Evolutionary conservation across 2,797 vertebrate species (phyloP).

Genomic region (Hemitrygon akajei): DNA sequence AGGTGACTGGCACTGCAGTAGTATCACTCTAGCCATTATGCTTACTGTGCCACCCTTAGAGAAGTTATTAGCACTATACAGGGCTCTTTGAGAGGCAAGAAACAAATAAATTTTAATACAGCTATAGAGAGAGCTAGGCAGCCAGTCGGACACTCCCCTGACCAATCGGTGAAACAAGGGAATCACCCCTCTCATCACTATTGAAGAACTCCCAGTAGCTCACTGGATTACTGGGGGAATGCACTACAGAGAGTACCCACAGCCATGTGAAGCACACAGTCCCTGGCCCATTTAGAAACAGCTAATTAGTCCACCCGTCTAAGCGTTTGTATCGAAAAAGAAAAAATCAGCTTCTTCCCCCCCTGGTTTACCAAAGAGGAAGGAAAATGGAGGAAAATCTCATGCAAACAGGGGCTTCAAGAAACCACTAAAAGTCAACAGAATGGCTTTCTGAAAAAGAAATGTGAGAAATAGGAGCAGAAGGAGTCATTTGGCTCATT

Average conservation of each 20-base stretch:
- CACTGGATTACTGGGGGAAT: neutral
- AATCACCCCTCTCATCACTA: neutral
- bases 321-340: neutral
- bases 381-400: neutral
- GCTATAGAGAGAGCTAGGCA: neutral
- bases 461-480: too few relatives aligned
- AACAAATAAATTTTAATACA: neutral
- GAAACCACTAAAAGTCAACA: neutral
- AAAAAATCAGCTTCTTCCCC: neutral
- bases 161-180: too few relatives aligned
- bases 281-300: neutral
- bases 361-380: neutral
- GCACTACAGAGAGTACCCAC: neutral
- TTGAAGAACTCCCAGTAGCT: neutral
- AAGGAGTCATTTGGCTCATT: too few relatives aligned
- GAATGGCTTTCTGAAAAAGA: neutral
- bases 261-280: neutral
- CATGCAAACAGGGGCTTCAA: neutral
- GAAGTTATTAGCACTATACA: too few relatives aligned
- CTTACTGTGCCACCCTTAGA: neutral
- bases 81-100: neutral
- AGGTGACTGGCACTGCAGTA: too few relatives aligned
- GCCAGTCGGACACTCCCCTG: too few relatives aligned
- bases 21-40: too few relatives aligned
- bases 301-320: neutral